phyloP scores from a whole-genome alignment of 2,113 vertebrate species.

The Salvelinus fontinalis region DNA sequence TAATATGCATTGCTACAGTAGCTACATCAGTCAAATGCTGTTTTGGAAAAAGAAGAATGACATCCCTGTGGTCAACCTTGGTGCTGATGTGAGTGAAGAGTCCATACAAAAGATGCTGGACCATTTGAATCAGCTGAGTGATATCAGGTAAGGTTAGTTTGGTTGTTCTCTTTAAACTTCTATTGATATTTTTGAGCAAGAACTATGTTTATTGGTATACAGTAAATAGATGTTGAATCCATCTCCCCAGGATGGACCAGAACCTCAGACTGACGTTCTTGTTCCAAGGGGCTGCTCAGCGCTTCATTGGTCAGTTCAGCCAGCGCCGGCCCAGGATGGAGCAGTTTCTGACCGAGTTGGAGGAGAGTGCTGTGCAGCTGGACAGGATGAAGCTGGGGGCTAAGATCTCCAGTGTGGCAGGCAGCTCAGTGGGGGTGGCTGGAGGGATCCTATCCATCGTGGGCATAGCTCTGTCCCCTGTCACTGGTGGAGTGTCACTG shows the following conservation, averaged over 20 bases:
- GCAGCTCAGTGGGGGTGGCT: neutral
- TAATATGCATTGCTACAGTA: too few species aligned
- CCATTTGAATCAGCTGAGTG: neutral
- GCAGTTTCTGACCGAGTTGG: constrained; percentile 47
- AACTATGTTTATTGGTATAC: too few species aligned
- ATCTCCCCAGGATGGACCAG: neutral
- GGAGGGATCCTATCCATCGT: constrained; percentile 5
- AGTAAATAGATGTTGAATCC: neutral
- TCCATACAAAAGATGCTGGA: neutral
- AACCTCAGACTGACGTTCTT: neutral
- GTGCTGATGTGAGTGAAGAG: neutral
- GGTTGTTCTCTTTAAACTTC: neutral
- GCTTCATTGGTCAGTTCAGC: constrained; percentile 6
- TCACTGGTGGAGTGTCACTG: neutral
- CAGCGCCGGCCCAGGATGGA: constrained; percentile 32
- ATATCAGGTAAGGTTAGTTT: constrained; percentile 2
- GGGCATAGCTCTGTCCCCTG: neutral
- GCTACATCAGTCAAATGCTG: neutral
- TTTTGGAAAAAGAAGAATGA: neutral
- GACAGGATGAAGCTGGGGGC: constrained; percentile 48
- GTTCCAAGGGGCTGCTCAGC: neutral
- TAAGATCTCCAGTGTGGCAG: constrained; percentile 7
- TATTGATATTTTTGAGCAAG: neutral
- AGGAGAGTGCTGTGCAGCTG: constrained; percentile 45
- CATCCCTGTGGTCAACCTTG: neutral